A percentile compares a stretch with the other conserved stretches of the same genome.
Evolutionary conservation across 2,888 invertebrate species (phyloP).

Genomic region (Acrobasis repandana): DNA sequence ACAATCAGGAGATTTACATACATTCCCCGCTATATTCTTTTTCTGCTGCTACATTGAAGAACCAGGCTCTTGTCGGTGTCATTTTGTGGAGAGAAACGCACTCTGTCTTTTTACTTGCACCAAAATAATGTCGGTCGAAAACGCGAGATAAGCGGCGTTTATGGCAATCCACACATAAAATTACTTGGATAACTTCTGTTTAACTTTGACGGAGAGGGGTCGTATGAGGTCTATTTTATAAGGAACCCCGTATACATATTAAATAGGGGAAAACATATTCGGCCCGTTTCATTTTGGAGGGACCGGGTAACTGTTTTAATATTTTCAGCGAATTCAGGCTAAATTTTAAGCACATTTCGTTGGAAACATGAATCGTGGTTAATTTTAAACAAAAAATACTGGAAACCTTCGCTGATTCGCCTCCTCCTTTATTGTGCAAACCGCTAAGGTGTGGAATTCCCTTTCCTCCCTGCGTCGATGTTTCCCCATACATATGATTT

Average conservation of each 20-base stretch:
- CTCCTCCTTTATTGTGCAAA: too few species aligned
- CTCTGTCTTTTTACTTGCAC: slow-evolving; percentile 13
- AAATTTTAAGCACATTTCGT: background rate
- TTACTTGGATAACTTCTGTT: slow-evolving; percentile 30
- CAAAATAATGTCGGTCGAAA: slow-evolving; percentile 15
- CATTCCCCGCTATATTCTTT: too few species aligned
- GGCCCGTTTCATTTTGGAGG: background rate
- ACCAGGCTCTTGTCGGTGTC: too few species aligned
- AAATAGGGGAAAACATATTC: slow-evolving; percentile 3
- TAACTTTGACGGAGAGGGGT: slow-evolving; percentile 17
- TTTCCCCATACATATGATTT: too few species aligned
- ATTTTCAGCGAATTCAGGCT: background rate
- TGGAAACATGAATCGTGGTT: background rate
- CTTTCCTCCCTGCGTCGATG: too few species aligned
- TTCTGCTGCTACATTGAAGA: too few species aligned
- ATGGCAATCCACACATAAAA: slow-evolving; percentile 29
- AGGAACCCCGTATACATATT: slow-evolving; percentile 5
- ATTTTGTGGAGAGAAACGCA: too few species aligned
- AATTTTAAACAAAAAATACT: background rate
- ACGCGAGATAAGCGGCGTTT: slow-evolving; percentile 27
- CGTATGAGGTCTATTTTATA: slow-evolving; percentile 8
- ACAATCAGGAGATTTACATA: too few species aligned
- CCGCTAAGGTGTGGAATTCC: too few species aligned
- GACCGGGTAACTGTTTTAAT: background rate
- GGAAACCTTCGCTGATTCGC: too few species aligned